Conservation (phyloP, 1,140 invertebrate species). For the Orchestia grillus region DNA sequence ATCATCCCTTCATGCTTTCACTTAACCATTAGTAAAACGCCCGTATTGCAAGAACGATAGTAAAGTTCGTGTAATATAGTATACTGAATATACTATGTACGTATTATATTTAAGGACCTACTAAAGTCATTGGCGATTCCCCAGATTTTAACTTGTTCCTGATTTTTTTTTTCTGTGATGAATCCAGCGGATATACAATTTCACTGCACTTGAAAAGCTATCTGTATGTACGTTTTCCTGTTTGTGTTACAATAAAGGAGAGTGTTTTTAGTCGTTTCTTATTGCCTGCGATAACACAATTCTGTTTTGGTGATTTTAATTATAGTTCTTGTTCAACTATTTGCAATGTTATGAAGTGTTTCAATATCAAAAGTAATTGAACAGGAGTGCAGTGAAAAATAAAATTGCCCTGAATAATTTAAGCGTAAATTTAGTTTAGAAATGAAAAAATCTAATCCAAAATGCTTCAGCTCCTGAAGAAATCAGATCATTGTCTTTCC, state of each 20-base stretch:
- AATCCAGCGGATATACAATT: neutral
- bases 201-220: neutral
- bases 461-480: neutral
- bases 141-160: neutral
- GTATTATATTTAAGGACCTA: too few species aligned
- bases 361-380: neutral
- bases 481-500: neutral
- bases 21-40: neutral
- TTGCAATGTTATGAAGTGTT: neutral
- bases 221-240: neutral
- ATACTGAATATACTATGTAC: neutral
- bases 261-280: neutral
- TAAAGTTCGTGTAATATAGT: neutral
- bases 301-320: neutral
- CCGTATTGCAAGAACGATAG: neutral
- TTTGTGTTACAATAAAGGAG: neutral
- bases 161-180: neutral
- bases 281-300: neutral
- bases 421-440: too few species aligned
- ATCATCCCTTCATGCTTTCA: neutral
- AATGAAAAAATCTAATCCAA: neutral
- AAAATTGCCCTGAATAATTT: neutral
- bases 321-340: neutral
- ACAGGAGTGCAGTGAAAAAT: neutral
- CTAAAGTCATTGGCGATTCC: neutral